A percentile compares a stretch with the other conserved stretches of the same genome.
phyloP scores from a whole-genome alignment of 2,888 invertebrate species.

The Stomorhina lunata region DNA sequence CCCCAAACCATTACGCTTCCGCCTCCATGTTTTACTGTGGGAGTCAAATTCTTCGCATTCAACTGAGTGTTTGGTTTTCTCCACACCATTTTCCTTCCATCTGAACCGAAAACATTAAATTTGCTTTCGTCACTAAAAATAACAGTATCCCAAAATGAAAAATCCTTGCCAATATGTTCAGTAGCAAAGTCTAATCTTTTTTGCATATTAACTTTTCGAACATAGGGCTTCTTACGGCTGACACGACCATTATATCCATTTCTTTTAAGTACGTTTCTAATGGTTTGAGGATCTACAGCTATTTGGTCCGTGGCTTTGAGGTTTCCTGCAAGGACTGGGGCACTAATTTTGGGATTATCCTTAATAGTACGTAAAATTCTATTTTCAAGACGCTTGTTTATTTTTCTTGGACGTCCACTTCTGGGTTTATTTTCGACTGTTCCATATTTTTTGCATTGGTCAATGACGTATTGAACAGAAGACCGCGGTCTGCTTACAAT shows the following conservation, averaged over 20 bases:
- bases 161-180: conserved; percentile 2
- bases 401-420: conserved; percentile 12
- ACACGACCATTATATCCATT: conserved; percentile 28
- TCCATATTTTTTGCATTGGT: conserved; percentile 20
- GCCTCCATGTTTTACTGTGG: conserved; percentile 26
- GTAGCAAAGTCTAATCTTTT: neutral
- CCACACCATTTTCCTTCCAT: too few relatives aligned
- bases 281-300: neutral
- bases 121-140: neutral
- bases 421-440: conserved; percentile 23
- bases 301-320: neutral
- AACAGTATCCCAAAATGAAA: neutral
- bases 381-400: neutral
- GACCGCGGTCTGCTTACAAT: conserved; percentile 21
- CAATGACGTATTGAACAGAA: conserved; percentile 15
- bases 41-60: too few relatives aligned
- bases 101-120: too few relatives aligned
- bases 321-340: conserved; percentile 22
- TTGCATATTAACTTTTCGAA: conserved; percentile 2
- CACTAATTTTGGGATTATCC: conserved; percentile 8
- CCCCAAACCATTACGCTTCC: neutral
- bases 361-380: conserved; percentile 1
- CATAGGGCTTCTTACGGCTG: conserved; percentile 17
- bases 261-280: neutral
- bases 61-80: too few relatives aligned